Base-by-base conservation (phyloP, 92 coral and sea anemone species). In the Heliopora coerulea region DNA sequence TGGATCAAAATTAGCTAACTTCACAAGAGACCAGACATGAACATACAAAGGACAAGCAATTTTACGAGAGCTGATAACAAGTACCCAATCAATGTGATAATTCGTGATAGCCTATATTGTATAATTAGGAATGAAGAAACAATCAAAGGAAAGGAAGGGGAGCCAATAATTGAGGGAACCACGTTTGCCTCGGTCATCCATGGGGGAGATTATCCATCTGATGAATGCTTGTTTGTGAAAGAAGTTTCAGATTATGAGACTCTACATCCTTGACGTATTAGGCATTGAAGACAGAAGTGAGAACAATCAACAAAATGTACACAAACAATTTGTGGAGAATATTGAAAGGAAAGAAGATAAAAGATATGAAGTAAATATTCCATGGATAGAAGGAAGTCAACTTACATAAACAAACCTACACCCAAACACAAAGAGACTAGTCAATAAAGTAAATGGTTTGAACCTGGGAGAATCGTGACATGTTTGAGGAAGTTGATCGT, bases 141-240 rank as follows among this genome's bases (percentile, higher is more conserved):
- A 30, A 75, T 82, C 49, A 84, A 80, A 44, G 85, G 82, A 25
- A 62, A 84, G 19, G 78, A 77, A 24, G 84, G 82, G 27, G 82
- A 79, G 14, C 84, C 88, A 1, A 65, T 73, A 3, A 76, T 56
- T 6, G 88, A 79, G 35, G 84, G 78, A 3, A 79, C 82, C 0
- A 72, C 81, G 24, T 84, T 84, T 54, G 85, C 85, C 54, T 85
- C 85, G 83, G 62, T 85, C 11, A 74, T 67, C 21, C 78, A 85
- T 49, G 82, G 82, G 14, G 79, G 88, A 1, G 76, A 69, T 34
- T 11, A 57, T 27, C 24, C 26, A 26, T 46, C 21, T 19, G 11
- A 13, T 35, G 59, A 48, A 23, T 23, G 29, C 30, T 3, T 56
- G 61, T 56, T 56, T 28, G 1, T 8, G 68, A 81, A 65, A 39